Percentiles rank a stretch among this genome's conserved stretches.
Evolutionary conservation across 2,113 vertebrate genomes (phyloP).

Genomic region (Hydropotes inermis): DNA sequence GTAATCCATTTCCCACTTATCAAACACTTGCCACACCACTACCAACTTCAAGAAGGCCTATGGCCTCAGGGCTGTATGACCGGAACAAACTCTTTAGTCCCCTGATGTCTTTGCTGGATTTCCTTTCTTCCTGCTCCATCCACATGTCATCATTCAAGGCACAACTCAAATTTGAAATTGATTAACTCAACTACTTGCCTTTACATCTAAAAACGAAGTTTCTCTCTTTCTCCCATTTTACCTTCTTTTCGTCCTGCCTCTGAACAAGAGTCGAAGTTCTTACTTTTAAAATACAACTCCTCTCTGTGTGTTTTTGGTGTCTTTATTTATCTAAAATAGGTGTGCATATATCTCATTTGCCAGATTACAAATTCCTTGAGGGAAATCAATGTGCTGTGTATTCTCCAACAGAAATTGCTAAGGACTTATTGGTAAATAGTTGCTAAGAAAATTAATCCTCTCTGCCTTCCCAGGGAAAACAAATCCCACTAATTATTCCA

Average conservation of each 20-base stretch:
- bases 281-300: not conserved
- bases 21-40: not conserved
- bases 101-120: not conserved
- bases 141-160: not conserved
- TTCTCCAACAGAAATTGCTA: not conserved
- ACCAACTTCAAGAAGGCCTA: not conserved
- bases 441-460: not conserved
- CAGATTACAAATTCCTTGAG: not conserved
- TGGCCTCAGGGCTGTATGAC: not conserved
- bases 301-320: not conserved
- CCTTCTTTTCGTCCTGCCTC: not conserved
- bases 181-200: not conserved
- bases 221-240: not conserved
- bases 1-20: not conserved
- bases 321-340: not conserved
- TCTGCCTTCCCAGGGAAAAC: not conserved
- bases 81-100: not conserved
- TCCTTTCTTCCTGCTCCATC: not conserved
- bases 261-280: not conserved
- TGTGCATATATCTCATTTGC: not conserved
- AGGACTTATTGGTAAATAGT: not conserved
- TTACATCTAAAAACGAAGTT: not conserved
- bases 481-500: not conserved
- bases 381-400: not conserved
- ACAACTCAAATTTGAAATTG: not conserved